Percentiles rank a stretch among this genome's conserved stretches.
These are phyloP conservation scores for Tetramorium alpestre DNA, from an alignment of 1,140 invertebrate species.

Conservation along the genomic window DNA sequence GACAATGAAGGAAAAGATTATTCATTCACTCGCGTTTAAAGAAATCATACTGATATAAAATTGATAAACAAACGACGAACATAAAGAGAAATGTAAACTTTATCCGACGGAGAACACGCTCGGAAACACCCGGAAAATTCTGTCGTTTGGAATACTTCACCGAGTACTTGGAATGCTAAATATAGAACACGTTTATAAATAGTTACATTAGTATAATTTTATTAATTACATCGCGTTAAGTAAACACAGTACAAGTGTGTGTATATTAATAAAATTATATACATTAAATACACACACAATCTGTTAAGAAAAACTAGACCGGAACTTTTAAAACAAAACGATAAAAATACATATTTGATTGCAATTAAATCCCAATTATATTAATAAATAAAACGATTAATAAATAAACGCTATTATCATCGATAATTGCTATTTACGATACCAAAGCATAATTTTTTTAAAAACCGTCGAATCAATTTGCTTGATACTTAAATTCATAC, in stretches of 20 bases:
- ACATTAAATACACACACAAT: background rate
- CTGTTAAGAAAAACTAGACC: background rate
- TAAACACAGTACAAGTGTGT: background rate
- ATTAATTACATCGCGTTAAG: conserved; percentile 47
- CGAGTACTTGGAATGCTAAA: conserved; percentile 61
- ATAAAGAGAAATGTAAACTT: background rate
- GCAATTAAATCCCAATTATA: background rate
- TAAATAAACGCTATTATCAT: background rate
- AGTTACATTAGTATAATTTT: conserved; percentile 64
- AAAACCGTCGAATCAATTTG: background rate
- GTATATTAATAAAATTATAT: background rate
- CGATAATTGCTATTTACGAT: background rate
- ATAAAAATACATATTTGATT: background rate
- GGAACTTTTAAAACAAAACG: background rate
- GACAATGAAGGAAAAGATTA: background rate
- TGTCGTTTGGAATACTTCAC: conserved; percentile 6
- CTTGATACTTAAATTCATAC: background rate
- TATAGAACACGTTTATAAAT: conserved; percentile 71
- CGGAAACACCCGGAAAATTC: conserved; percentile 35
- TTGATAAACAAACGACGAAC: background rate
- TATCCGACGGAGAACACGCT: background rate
- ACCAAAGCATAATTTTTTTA: background rate
- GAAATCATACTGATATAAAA: background rate
- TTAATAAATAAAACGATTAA: background rate
- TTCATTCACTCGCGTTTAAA: background rate